Evolutionary conservation across 2,113 vertebrate species (phyloP), one percentile per base, ranked within the genome.

Genomic region (Gallinago paraguaiae): DNA sequence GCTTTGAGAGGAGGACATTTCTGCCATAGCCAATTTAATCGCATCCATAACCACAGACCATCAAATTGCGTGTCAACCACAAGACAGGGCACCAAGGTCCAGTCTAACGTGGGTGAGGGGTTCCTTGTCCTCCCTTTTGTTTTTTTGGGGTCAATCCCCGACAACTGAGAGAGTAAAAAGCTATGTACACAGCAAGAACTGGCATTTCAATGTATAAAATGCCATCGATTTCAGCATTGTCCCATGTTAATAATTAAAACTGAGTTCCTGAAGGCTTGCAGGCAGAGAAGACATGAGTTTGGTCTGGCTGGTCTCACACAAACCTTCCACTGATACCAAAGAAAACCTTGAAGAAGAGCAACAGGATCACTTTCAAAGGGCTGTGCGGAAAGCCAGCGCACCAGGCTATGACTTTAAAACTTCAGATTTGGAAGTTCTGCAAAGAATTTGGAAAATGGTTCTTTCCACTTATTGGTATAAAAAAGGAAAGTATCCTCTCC

Each of bases 61-160:
- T 15, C 35, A 85, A 63, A 78, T 3, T 56, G 19, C 56, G 18
- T 16, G 11, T 27, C 75, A 82, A 37, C 35, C 9, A 3, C 45
- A 50, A 35, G 35, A 60, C 51, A 43, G 17, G 35, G 13, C 39
- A 78, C 67, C 37, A 19, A 0, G 0, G 14, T 68, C 35, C 2
- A 2, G 7, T 35, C 31, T 79, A 72, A 61, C 20, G 59, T n/a
- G 74, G 76, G 17, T 85, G 70, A 87, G 31, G n/a, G 5, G 10
- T 31, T 80, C 51, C 13, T 56, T 57, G 59, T 30, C 19, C 6
- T 75, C 5, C 19, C 5, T 63, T 65, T 75, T 19, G 30, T 37
- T 86, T 94, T 83, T 35, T 37, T 13, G 7, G 23, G 7, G 19
- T 71, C 69, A 48, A 0, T 31, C 7, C 19, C 18, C 65, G 70